A percentile compares a stretch with the other conserved stretches of the same genome.
Conservation (phyloP, 1,140 invertebrate genomes). For the Stratiolaelaps scimitus region DNA sequence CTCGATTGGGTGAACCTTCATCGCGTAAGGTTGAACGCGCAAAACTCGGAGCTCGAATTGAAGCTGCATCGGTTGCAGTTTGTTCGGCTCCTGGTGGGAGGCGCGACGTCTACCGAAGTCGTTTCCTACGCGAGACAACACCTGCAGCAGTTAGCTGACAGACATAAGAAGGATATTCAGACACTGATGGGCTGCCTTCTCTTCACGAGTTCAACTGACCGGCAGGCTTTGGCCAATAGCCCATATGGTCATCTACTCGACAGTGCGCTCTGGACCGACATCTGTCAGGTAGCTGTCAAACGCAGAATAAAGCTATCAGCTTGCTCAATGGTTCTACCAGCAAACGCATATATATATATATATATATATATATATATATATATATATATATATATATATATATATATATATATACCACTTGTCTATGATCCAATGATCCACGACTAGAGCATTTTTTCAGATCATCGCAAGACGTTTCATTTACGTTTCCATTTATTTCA, state of each 20-base stretch:
- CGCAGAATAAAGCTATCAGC: too few relatives aligned
- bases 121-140: constrained; percentile 70
- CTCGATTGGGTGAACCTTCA: constrained; percentile 51
- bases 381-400: too few relatives aligned
- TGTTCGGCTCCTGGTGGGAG: constrained; percentile 56
- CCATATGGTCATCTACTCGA: constrained; percentile 67
- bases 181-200: constrained; percentile 73
- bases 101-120: constrained; percentile 57
- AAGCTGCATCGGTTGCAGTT: constrained; percentile 65
- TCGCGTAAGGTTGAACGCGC: constrained; percentile 39
- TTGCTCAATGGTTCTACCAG: too few relatives aligned
- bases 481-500: too few relatives aligned
- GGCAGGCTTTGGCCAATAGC: constrained; percentile 61
- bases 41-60: constrained; percentile 55
- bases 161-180: constrained; percentile 72
- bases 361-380: too few relatives aligned
- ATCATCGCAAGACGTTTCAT: too few relatives aligned
- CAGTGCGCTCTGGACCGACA: constrained; percentile 64
- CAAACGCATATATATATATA: too few relatives aligned
- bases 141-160: constrained; percentile 65
- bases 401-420: too few relatives aligned
- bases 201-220: constrained; percentile 48
- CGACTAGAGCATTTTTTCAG: too few relatives aligned
- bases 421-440: too few relatives aligned
- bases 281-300: constrained; percentile 58